phyloP scores from a whole-genome alignment of 2,797 vertebrate species.

The Sebastiscus tertius region DNA sequence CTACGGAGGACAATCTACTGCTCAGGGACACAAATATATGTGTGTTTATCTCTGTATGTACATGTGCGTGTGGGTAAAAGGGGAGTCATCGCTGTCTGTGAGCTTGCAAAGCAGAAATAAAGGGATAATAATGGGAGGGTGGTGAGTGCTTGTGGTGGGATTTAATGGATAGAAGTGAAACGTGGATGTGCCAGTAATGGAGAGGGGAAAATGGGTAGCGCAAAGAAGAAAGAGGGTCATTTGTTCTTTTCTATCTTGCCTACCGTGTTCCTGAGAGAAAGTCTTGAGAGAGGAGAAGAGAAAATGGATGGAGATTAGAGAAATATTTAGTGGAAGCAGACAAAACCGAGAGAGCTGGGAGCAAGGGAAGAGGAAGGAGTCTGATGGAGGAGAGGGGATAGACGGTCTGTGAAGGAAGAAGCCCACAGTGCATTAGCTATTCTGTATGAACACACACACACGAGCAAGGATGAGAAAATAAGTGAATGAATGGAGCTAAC shows the following conservation, averaged over 20 bases:
- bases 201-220: slow-evolving; percentile 31
- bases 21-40: slow-evolving; percentile 20
- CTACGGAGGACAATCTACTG: slow-evolving; percentile 11
- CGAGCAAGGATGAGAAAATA: slow-evolving; percentile 47
- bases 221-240: slow-evolving; percentile 12
- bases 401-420: slow-evolving; percentile 43
- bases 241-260: slow-evolving; percentile 12
- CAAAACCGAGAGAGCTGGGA: slow-evolving; percentile 38
- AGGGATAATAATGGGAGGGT: slow-evolving; percentile 17
- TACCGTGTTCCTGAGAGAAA: slow-evolving; percentile 5
- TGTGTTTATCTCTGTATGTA: slow-evolving; percentile 20
- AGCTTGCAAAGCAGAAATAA: slow-evolving; percentile 31
- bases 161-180: slow-evolving; percentile 34
- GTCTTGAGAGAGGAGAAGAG: slow-evolving; percentile 16
- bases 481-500: slow-evolving; percentile 57
- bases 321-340: slow-evolving; percentile 45
- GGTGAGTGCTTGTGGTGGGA: slow-evolving; percentile 18
- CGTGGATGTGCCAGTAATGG: slow-evolving; percentile 19
- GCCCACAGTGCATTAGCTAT: slow-evolving; percentile 51
- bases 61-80: slow-evolving; percentile 8
- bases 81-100: slow-evolving; percentile 15
- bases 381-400: slow-evolving; percentile 33
- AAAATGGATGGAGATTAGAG: slow-evolving; percentile 41
- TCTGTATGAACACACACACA: slow-evolving; percentile 40
- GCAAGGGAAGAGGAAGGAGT: slow-evolving; percentile 22